phyloP scores from a whole-genome alignment of 2,888 invertebrate species.

The Hyalella azteca region DNA sequence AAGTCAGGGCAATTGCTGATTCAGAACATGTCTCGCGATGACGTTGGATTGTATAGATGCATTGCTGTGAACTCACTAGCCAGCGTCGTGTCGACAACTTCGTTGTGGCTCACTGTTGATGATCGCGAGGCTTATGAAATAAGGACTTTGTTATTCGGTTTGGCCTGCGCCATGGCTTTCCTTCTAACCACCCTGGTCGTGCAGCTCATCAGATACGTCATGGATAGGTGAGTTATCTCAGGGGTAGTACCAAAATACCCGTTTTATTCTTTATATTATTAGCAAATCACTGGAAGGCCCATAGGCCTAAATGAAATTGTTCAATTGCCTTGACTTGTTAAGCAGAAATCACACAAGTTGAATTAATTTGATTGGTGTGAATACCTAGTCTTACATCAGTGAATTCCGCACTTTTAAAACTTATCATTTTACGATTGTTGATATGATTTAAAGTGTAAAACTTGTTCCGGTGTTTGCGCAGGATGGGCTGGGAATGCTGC shows the following conservation, averaged over 20 bases:
- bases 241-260: no score
- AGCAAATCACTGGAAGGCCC: no score
- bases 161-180: constrained; percentile 79
- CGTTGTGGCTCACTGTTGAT: constrained; percentile 83
- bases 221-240: constrained; percentile 74
- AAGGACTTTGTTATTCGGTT: constrained; percentile 81
- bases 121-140: constrained; percentile 84
- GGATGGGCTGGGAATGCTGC: constrained; percentile 66
- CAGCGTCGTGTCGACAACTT: constrained; percentile 76
- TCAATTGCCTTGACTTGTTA: no score
- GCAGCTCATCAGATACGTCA: constrained; percentile 75
- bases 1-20: constrained; percentile 82
- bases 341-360: no score
- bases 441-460: no score
- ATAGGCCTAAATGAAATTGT: no score
- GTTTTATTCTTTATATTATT: no score
- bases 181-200: constrained; percentile 79
- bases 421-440: no score
- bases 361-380: no score
- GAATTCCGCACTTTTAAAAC: no score
- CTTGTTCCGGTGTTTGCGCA: no score
- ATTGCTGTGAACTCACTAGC: constrained; percentile 83
- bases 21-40: constrained; percentile 69
- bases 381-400: no score
- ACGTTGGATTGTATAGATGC: constrained; percentile 85